Evolutionary conservation across 2,113 vertebrate genomes (phyloP), one percentile per base, ranked within the genome.

Genomic region (Saiga tatarica): DNA sequence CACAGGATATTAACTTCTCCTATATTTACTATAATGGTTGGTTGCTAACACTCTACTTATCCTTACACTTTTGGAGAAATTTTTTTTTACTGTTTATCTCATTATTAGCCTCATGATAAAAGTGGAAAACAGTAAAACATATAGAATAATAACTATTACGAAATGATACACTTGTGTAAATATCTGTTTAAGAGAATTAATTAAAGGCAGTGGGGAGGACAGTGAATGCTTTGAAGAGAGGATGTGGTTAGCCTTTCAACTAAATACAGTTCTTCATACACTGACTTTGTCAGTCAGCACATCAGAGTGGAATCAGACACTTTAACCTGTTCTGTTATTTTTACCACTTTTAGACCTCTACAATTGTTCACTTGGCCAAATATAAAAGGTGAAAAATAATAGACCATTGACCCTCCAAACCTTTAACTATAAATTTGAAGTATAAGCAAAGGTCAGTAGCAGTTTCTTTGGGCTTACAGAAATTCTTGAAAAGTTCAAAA

Each of bases 401-500:
- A 84, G 28, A 28, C 7, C 2, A 19, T 26, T 94, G 94, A 83
- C 36, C 14, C 89, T 91, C 8, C 15, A 93, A 93, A 52, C 26
- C 1, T 79, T 95, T 91, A 83, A 53, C 62, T 93, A 2, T 55
- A 95, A 87, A 83, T 83, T 30, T 93, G 57, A 91, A 52, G 21
- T 88, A 45, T 7, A 87, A 92, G 55, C 17, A 60, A 85, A 97
- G 81, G 67, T 94, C n/a, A 85, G 23, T 6, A 76, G 81, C 50
- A 92, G 19, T 91, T 97, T 92, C 59, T 81, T 91, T 86, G 55
- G 25, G 42, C 33, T 59, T 93, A 59, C 7, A 94, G 21, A 71
- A 94, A 94, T 95, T 95, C 60, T 79, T 94, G 76, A 92, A 36
- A 97, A 95, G 88, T 93, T 88, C 89, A 93, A 89, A 97, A 82